phyloP scores from a whole-genome alignment of 2,797 vertebrate genomes.

The Ceryle rudis region DNA sequence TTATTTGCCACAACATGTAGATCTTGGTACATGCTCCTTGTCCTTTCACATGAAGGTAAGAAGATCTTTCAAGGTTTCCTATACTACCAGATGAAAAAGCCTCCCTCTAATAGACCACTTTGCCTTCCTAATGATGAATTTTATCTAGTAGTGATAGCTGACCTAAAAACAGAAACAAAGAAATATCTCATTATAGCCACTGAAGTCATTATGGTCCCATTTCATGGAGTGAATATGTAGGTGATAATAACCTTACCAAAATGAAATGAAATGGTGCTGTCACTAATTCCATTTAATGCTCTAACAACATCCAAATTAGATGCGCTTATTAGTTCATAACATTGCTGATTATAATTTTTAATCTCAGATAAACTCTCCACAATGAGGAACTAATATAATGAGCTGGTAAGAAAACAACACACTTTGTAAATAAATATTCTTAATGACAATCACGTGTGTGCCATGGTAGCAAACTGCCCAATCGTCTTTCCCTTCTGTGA shows the following conservation, averaged over 20 bases:
- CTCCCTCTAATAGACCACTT: not conserved
- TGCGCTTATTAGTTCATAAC: conserved; percentile 53
- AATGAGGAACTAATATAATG: not conserved
- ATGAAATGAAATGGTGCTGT: conserved; percentile 58
- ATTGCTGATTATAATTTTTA: conserved; percentile 50
- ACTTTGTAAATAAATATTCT: conserved; percentile 2
- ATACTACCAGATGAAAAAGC: not conserved
- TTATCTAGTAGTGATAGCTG: conserved; percentile 6
- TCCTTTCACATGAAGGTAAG: not conserved
- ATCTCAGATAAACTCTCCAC: conserved; percentile 49
- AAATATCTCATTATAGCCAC: conserved; percentile 47
- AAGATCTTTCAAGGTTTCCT: not conserved
- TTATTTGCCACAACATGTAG: not conserved
- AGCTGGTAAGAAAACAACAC: conserved; percentile 3
- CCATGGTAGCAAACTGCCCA: not conserved
- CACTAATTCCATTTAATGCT: conserved; percentile 72
- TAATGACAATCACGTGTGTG: not conserved
- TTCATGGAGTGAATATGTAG: conserved; percentile 53
- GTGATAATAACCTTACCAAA: conserved; percentile 50
- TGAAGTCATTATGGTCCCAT: conserved; percentile 43
- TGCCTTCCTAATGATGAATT: conserved; percentile 6
- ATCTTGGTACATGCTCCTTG: not conserved
- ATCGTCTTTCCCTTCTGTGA: not conserved
- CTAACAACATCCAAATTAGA: conserved; percentile 67
- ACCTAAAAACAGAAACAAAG: conserved; percentile 59